phyloP scores from a whole-genome alignment of 2,888 invertebrate genomes.

The Drosophila nr. perissopoda region DNA sequence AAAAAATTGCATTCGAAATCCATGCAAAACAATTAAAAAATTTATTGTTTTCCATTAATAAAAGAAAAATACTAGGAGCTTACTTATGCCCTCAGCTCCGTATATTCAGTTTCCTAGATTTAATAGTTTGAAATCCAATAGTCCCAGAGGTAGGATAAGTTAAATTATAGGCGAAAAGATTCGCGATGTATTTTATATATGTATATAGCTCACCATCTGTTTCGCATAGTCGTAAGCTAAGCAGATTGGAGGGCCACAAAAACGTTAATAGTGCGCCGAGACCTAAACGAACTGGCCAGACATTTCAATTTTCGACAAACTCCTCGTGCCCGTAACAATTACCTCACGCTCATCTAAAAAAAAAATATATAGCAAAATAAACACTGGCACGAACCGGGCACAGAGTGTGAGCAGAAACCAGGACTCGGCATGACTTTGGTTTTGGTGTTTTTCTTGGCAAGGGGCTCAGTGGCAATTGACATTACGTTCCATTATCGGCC shows the following conservation, averaged over 20 bases:
- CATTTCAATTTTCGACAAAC: slow-evolving; percentile 37
- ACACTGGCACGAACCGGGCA: not conserved
- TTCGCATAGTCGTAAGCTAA: slow-evolving; percentile 9
- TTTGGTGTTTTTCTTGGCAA: slow-evolving; percentile 37
- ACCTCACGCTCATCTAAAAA: not conserved
- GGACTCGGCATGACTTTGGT: slow-evolving; percentile 29
- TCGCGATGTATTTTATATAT: not conserved
- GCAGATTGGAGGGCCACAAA: slow-evolving; percentile 20
- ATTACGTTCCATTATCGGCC: slow-evolving; percentile 49
- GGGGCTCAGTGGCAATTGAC: slow-evolving; percentile 33
- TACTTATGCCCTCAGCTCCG: not conserved
- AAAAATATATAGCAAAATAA: slow-evolving; percentile 6
- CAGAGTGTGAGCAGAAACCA: slow-evolving; percentile 12
- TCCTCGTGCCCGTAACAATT: slow-evolving; percentile 21
- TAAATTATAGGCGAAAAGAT: not conserved
- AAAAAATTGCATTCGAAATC: not conserved
- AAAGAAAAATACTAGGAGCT: too few species aligned
- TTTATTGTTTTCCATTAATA: not conserved
- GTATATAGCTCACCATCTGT: slow-evolving; percentile 16
- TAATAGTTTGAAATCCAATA: not conserved
- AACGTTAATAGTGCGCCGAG: slow-evolving; percentile 22
- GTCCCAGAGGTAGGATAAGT: not conserved
- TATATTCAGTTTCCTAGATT: not conserved
- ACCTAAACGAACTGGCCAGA: slow-evolving; percentile 17
- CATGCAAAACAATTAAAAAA: not conserved